Percentiles rank a stretch among this genome's conserved stretches.
Conservation (phyloP, 2,113 vertebrate species). For the Herpailurus yagouaroundi region DNA sequence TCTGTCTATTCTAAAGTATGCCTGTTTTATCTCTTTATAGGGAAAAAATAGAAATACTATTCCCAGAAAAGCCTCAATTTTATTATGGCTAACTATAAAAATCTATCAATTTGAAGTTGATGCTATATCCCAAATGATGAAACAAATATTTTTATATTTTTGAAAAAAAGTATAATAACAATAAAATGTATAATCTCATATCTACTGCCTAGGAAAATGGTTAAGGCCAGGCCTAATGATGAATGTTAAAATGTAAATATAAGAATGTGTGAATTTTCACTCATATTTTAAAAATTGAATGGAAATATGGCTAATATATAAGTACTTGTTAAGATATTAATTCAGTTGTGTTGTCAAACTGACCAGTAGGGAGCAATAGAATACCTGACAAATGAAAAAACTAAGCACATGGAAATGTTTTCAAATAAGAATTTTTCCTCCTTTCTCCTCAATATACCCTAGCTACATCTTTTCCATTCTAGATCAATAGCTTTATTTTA, state of each 20-base stretch:
- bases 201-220: neutral
- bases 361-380: conserved; percentile 21
- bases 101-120: conserved; percentile 2
- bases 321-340: conserved; percentile 17
- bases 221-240: conserved; percentile 37
- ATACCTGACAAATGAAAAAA: conserved; percentile 36
- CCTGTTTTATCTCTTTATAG: conserved; percentile 55
- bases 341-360: neutral
- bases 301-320: neutral
- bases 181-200: neutral
- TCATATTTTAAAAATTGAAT: conserved; percentile 19
- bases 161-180: neutral
- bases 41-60: neutral
- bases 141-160: conserved; percentile 26
- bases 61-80: conserved; percentile 24
- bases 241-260: conserved; percentile 8
- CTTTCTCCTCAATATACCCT: neutral
- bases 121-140: neutral
- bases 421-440: neutral
- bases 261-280: neutral
- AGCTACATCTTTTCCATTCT: neutral
- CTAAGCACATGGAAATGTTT: conserved; percentile 23
- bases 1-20: conserved; percentile 40
- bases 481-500: neutral
- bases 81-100: conserved; percentile 15